These are phyloP conservation scores for Lepidochitona cinerea DNA, from an alignment of 2,888 invertebrate species.

Conservation along the genomic window DNA sequence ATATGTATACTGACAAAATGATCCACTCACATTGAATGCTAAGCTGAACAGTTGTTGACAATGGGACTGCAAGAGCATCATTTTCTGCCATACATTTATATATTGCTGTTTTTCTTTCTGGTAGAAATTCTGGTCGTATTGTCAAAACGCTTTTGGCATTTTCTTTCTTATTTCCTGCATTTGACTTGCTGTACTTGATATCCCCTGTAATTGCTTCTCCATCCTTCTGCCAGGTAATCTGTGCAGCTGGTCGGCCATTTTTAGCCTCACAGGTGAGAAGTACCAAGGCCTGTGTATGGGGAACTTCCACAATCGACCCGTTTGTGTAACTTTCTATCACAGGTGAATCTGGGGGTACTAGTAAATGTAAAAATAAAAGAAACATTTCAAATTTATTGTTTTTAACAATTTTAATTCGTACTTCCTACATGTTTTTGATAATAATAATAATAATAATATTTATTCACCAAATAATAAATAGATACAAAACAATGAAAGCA, in stretches of 20 bases:
- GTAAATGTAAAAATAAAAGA: too few species aligned
- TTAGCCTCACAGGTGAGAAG: constrained; percentile 91
- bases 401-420: too few species aligned
- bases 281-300: constrained; percentile 88
- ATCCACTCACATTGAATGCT: constrained; percentile 89
- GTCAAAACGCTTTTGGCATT: constrained; percentile 79
- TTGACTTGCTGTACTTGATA: background rate
- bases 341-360: constrained; percentile 94
- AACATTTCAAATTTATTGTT: too few species aligned
- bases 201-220: constrained; percentile 80
- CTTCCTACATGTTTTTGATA: too few species aligned
- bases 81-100: constrained; percentile 95
- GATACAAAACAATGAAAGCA: too few species aligned
- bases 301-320: constrained; percentile 83
- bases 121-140: constrained; percentile 82
- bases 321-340: constrained; percentile 93
- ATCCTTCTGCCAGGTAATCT: constrained; percentile 84
- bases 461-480: too few species aligned
- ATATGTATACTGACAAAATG: background rate
- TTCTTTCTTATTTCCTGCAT: constrained; percentile 52
- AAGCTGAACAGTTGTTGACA: constrained; percentile 87
- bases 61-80: constrained; percentile 87
- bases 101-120: constrained; percentile 92
- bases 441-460: too few species aligned
- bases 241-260: constrained; percentile 95